A percentile compares a stretch with the other conserved stretches of the same genome.
Conservation (phyloP, 2,797 vertebrate genomes). For the Spheniscus humboldti region DNA sequence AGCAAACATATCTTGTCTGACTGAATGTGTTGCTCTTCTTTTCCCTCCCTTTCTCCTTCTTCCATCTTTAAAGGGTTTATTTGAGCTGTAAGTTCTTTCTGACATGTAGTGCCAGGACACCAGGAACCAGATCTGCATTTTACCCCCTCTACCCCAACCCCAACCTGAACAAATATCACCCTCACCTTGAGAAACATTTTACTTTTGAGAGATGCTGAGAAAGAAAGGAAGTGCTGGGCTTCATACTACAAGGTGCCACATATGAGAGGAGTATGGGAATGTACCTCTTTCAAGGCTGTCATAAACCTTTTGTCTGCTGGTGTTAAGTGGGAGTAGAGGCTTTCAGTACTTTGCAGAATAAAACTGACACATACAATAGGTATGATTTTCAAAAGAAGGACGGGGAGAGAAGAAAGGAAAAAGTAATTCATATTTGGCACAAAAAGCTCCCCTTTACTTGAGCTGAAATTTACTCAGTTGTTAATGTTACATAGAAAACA, state of each 20-base stretch:
- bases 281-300: not conserved
- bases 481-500: not conserved
- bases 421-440: not conserved
- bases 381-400: conserved; percentile 8
- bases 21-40: not conserved
- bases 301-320: not conserved
- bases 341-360: not conserved
- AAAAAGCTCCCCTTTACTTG: not conserved
- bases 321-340: not conserved
- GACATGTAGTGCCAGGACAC: not conserved
- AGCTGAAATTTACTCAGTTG: not conserved
- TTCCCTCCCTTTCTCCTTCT: not conserved
- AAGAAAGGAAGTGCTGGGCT: not conserved
- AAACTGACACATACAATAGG: not conserved
- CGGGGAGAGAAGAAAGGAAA: not conserved
- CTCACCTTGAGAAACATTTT: not conserved
- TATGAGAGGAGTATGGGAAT: not conserved
- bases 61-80: not conserved
- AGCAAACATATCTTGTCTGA: not conserved
- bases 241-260: not conserved
- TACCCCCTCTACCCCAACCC: not conserved
- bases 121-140: not conserved
- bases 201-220: not conserved
- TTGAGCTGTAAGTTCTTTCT: not conserved
- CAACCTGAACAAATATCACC: not conserved